These are phyloP conservation scores for Erebia epiphron DNA, from an alignment of 2,888 invertebrate species.

Conservation along the genomic window DNA sequence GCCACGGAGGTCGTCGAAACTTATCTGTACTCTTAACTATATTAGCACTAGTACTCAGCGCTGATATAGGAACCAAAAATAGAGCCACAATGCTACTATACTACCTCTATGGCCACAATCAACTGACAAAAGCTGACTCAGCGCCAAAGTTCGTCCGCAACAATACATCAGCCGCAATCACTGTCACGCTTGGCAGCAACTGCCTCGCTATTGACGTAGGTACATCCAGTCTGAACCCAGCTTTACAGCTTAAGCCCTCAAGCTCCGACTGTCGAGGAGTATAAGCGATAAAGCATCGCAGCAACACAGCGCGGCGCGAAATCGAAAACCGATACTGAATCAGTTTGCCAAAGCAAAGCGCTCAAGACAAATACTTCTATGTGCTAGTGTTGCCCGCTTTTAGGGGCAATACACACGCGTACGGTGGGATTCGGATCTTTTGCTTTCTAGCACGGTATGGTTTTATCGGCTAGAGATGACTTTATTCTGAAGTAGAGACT, in stretches of 20 bases:
- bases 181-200: background rate
- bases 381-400: conserved; percentile 3
- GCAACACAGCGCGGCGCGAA: background rate
- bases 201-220: background rate
- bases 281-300: background rate
- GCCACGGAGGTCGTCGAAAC: too few relatives aligned
- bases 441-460: background rate
- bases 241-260: background rate
- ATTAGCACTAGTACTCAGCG: too few relatives aligned
- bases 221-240: background rate
- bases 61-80: background rate
- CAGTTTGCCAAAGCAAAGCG: conserved; percentile 22
- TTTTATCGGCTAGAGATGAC: too few relatives aligned
- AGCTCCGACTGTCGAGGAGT: background rate
- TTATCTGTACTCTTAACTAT: too few relatives aligned
- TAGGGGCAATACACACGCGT: background rate
- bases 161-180: background rate
- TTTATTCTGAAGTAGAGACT: background rate
- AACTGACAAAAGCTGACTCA: too few relatives aligned
- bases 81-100: too few relatives aligned
- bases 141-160: too few relatives aligned
- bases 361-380: conserved; percentile 21
- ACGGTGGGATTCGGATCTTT: background rate
- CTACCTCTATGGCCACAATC: too few relatives aligned
- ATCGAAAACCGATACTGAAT: conserved; percentile 19